Evolutionary conservation across 2,797 vertebrate genomes (phyloP), one percentile per base, ranked within the genome.

Genomic region (Gobio occitaniae): DNA sequence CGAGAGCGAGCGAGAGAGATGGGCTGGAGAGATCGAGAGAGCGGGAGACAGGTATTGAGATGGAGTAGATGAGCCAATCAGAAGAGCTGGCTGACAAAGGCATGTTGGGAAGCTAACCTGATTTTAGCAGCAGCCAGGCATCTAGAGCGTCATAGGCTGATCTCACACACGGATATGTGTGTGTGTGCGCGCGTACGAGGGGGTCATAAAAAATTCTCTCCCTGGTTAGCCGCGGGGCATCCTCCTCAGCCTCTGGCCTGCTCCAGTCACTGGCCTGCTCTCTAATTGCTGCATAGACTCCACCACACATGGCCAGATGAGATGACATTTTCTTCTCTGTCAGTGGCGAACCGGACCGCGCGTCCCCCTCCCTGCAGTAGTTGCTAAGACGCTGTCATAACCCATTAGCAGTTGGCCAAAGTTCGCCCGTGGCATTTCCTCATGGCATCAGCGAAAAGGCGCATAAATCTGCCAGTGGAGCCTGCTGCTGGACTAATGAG

Each of bases 381-480:
- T 97, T 97, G 96, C 97, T 96, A 96, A 97, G 97, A 97, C 95
- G 96, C 97, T 97, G 97, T 98, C 97, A 97, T 96, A 97, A 97
- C 93, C 93, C 96, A 98, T 98, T 97, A 97, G 96, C 94, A 92
- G 93, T 96, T 95, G 96, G 96, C 96, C 95, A 94, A 95, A 96
- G 97, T 96, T 95, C 94, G 96, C 98, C 97, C 91, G 90, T 98
- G 97, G 98, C 97, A 96, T 95, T 96, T 97, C 96, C 97, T 96
- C 95, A 92, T 95, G 95, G 96, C 95, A 96, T 94, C 95, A 95
- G 95, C 96, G 77, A 96, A 96, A 97, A 96, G 93, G 94, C 95
- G 95, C 94, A 95, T 95, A 96, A 96, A 96, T 96, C 95, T 96
- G 95, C 95, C 94, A 95, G 93, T 86, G 95, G 96, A 96, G 96